Conservation (phyloP, 2,113 vertebrate species). For the Ochotona princeps region DNA sequence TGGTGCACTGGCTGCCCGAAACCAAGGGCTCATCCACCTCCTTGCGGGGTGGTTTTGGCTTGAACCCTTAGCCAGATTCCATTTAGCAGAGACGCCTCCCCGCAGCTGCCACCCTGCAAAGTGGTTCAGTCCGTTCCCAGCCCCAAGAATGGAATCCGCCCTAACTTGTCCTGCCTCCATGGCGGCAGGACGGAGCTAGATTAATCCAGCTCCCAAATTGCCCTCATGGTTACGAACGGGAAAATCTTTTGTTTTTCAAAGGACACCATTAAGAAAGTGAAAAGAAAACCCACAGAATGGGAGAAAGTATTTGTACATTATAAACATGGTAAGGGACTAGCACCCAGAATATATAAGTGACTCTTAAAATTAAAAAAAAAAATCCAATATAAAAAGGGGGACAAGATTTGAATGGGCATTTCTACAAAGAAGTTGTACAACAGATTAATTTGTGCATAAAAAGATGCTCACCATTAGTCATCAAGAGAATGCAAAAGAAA, state of each 20-base stretch:
- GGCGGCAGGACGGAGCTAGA: too few relatives aligned
- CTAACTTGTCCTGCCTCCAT: too few relatives aligned
- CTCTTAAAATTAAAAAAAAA: conserved; percentile 17
- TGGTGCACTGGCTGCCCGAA: too few relatives aligned
- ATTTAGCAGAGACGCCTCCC: too few relatives aligned
- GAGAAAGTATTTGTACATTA: conserved; percentile 17
- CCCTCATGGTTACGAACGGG: too few relatives aligned
- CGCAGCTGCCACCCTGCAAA: too few relatives aligned
- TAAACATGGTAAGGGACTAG: conserved; percentile 13
- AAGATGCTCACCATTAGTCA: background rate
- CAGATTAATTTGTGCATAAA: background rate
- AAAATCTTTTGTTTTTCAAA: conserved; percentile 32
- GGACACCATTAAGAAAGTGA: conserved; percentile 34
- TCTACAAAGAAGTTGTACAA: conserved; percentile 18
- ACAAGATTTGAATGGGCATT: conserved; percentile 24
- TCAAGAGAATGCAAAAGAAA: conserved; percentile 8
- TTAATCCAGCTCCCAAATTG: too few relatives aligned
- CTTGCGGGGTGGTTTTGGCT: too few relatives aligned
- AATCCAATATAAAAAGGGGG: background rate
- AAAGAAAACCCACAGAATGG: background rate
- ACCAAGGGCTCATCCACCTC: too few relatives aligned
- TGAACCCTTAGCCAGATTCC: too few relatives aligned
- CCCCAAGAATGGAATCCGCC: too few relatives aligned
- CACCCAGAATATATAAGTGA: conserved; percentile 13
- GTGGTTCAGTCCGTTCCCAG: too few relatives aligned